These are phyloP conservation scores for Drosophila heteroneura DNA, from an alignment of 2,888 invertebrate genomes.

Conservation along the genomic window DNA sequence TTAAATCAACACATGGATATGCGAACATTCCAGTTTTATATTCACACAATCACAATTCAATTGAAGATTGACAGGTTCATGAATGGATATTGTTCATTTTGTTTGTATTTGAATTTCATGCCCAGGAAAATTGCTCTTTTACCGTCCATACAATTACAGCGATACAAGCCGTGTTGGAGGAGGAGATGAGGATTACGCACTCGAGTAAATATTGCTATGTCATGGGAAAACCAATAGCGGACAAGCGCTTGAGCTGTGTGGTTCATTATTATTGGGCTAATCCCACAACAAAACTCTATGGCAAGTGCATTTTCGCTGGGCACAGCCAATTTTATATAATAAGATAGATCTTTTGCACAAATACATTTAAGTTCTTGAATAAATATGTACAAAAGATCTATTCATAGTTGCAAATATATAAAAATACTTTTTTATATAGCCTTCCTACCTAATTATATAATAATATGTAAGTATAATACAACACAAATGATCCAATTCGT, in stretches of 20 bases:
- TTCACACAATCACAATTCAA: constrained; percentile 71
- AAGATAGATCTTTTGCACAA: constrained; percentile 18
- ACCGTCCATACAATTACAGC: constrained; percentile 47
- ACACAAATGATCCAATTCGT: background rate
- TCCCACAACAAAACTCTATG: constrained; percentile 57
- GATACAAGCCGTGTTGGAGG: constrained; percentile 30
- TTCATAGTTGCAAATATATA: background rate
- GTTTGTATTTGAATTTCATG: constrained; percentile 74
- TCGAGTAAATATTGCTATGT: constrained; percentile 66
- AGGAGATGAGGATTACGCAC: constrained; percentile 67
- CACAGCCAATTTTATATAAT: constrained; percentile 19
- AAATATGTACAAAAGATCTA: constrained; percentile 2
- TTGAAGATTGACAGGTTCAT: constrained; percentile 81
- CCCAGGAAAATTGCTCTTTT: constrained; percentile 76
- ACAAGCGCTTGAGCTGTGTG: constrained; percentile 51
- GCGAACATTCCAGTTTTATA: constrained; percentile 48
- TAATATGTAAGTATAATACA: background rate
- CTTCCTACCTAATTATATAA: constrained; percentile 7
- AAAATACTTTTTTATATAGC: background rate
- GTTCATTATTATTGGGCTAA: constrained; percentile 71
- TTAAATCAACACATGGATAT: constrained; percentile 70
- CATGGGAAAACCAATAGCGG: constrained; percentile 74
- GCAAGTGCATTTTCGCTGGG: constrained; percentile 53
- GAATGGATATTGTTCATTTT: constrained; percentile 72
- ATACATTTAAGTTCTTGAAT: constrained; percentile 1